Conservation (phyloP, 2,113 vertebrate species). For the Petroica traversi region DNA sequence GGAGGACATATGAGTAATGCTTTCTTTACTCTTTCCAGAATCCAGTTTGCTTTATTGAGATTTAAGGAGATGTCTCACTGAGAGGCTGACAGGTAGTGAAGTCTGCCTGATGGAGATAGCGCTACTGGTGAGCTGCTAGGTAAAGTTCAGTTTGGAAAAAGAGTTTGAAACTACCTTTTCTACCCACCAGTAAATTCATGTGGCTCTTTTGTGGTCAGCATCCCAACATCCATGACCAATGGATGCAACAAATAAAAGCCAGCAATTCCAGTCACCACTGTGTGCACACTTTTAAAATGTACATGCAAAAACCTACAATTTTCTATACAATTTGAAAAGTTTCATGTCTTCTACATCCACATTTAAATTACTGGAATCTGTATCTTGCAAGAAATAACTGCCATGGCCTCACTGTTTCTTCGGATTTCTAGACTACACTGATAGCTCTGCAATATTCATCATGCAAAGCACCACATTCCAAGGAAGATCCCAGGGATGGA, state of each 20-base stretch:
- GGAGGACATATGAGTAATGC: neutral
- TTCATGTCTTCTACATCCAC: neutral
- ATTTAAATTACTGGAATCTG: neutral
- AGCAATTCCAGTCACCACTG: neutral
- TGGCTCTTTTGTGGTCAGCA: neutral
- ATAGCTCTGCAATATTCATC: neutral
- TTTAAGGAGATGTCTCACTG: neutral
- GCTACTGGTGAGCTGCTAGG: neutral
- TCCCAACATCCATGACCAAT: neutral
- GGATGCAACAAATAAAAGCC: neutral
- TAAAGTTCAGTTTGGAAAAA: neutral
- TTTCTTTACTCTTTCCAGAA: neutral
- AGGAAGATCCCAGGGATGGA: neutral
- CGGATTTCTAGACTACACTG: neutral
- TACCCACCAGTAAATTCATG: neutral
- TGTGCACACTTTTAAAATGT: neutral
- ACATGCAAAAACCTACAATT: fast-evolving
- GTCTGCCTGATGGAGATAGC: neutral
- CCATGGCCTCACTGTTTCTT: neutral
- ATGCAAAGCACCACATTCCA: neutral
- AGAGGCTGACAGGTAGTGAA: neutral
- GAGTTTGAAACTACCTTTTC: neutral
- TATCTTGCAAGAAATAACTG: neutral
- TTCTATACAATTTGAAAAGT: neutral
- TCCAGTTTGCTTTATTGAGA: neutral